Base-by-base conservation (phyloP, 2,888 invertebrate species). In the Teinopalpus imperialis region DNA sequence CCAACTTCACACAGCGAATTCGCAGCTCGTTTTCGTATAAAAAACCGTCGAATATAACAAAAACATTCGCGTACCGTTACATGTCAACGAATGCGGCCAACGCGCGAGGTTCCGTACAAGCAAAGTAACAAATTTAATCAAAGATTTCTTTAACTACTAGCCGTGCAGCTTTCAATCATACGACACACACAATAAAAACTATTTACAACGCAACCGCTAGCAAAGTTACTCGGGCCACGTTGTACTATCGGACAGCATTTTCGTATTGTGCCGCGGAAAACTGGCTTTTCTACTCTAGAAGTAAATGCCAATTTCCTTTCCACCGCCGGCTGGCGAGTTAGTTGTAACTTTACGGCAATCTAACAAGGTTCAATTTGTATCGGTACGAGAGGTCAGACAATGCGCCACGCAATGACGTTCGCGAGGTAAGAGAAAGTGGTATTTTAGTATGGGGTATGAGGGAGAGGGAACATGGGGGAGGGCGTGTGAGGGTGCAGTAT, bases 351-450 rank as follows among this genome's bases (percentile, higher is more conserved):
- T 75, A 71, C 12, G 1, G 0, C 12, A 0, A 29, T 43, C 10
- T 31, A 0, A 53, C 65, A 75, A 52, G 60, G 66, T 59, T 53
- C 51, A 67, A 59, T 66, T 68, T 73, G 24, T 49, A 49, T 57
- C 59, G 53, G 26, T 30, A 32, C 45, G 43, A 40, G 24, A 49
- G 48, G 24, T 66, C 68, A 81, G 83, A 86, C 87, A 85, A 83
- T 83, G 87, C 86, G 85, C 85, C 77, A 81, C 81, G 83, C 86
- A 79, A 78, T 87, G 86, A 86, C 86, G 88, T 86, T 87, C 83
- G 75, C 69, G 77, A 53, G 57, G 66, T 73, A 61, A 63, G 74
- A 61, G 75, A 78, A 34, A 52, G 62, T 49, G 44, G 62, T 65
- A 66, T 48, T 44, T 43, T 52, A 52, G 51, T 29, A 36, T 43